Evolutionary conservation across 1,140 invertebrate species (phyloP).

Genomic region (Cheumatopsyche charites): DNA sequence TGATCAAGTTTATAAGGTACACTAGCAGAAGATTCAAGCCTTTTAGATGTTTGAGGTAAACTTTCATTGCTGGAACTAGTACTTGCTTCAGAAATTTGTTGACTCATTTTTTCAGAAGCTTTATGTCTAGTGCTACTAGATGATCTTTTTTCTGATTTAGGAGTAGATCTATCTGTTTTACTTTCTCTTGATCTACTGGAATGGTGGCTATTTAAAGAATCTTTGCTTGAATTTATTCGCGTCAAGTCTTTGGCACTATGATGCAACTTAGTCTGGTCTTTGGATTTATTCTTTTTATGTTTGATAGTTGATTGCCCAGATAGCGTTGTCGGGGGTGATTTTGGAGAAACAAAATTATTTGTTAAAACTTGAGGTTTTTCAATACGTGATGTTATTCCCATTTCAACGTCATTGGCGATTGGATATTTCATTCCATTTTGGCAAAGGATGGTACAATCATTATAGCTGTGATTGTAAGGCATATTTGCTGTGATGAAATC

Average conservation of each 20-base stretch:
- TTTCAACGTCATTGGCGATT: slow-evolving; percentile 34
- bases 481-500: neutral
- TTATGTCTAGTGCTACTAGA: slow-evolving; percentile 53
- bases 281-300: slow-evolving; percentile 56
- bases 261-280: slow-evolving; percentile 57
- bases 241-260: slow-evolving; percentile 55
- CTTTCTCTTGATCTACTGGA: slow-evolving; percentile 60
- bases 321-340: slow-evolving; percentile 57
- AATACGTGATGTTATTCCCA: slow-evolving; percentile 30
- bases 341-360: slow-evolving; percentile 49
- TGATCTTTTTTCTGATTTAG: slow-evolving; percentile 57
- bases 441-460: slow-evolving; percentile 40
- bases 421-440: slow-evolving; percentile 35
- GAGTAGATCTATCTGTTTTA: slow-evolving; percentile 58
- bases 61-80: slow-evolving; percentile 62
- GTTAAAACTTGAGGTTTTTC: slow-evolving; percentile 39
- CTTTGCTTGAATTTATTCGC: slow-evolving; percentile 60
- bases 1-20: slow-evolving; percentile 65
- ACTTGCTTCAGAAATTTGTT: slow-evolving; percentile 60
- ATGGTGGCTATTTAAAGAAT: slow-evolving; percentile 60
- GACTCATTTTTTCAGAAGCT: slow-evolving; percentile 60
- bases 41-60: slow-evolving; percentile 59
- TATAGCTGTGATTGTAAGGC: slow-evolving; percentile 44
- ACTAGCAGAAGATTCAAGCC: slow-evolving; percentile 64
- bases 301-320: slow-evolving; percentile 51